Conservation (phyloP, 2,797 vertebrate genomes). For the Siniperca scherzeri region DNA sequence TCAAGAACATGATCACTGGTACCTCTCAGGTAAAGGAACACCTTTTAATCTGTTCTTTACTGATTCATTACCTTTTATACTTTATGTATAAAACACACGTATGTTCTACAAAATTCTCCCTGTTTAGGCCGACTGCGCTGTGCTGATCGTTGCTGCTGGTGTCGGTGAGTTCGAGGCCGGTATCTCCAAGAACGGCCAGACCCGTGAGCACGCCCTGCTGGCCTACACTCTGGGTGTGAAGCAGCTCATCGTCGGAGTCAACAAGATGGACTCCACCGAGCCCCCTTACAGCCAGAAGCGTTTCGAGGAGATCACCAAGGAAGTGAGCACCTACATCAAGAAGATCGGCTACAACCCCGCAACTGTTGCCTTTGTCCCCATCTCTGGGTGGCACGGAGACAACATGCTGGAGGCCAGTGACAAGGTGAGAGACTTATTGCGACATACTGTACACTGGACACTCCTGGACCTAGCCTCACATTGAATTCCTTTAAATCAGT, state of each 20-base stretch:
- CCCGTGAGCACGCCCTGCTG: conserved; percentile 88
- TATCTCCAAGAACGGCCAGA: conserved; percentile 90
- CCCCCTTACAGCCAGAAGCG: conserved; percentile 87
- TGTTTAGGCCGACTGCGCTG: conserved; percentile 87
- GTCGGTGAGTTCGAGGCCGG: conserved; percentile 89
- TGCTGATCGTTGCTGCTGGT: conserved; percentile 87
- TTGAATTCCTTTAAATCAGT: background rate
- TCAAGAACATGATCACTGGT: conserved; percentile 92
- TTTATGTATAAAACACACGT: background rate
- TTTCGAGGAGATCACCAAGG: conserved; percentile 88
- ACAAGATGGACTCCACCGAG: conserved; percentile 91
- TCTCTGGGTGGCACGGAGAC: conserved; percentile 90
- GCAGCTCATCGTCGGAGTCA: conserved; percentile 87
- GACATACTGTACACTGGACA: background rate
- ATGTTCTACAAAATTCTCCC: background rate
- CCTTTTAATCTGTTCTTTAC: background rate
- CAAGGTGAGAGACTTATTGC: conserved; percentile 70
- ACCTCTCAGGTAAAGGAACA: conserved; percentile 85
- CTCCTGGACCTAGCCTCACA: too few relatives aligned
- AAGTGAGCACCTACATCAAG: conserved; percentile 89
- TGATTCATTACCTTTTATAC: background rate
- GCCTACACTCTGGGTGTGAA: conserved; percentile 88
- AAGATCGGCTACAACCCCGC: conserved; percentile 89
- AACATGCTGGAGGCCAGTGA: conserved; percentile 88
- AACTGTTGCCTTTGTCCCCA: conserved; percentile 86